Conservation (phyloP, 2,888 invertebrate species). For the Myopa tessellatipennis region DNA sequence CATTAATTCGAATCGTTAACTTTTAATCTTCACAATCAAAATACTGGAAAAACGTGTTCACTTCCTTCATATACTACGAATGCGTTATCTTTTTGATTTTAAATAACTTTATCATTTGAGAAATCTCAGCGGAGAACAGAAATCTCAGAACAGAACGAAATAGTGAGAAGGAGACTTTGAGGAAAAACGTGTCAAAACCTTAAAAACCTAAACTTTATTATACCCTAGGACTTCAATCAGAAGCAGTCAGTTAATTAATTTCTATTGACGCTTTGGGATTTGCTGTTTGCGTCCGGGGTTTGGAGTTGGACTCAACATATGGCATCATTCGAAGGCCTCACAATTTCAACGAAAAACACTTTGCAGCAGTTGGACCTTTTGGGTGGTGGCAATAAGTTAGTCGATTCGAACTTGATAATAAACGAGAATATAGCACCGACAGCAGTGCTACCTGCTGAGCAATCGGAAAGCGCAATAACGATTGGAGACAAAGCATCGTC, state of each 20-base stretch:
- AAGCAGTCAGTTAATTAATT: neutral
- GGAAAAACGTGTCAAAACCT: neutral
- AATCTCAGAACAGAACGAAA: neutral
- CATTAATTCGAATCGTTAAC: slow-evolving; percentile 17
- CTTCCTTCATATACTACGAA: slow-evolving; percentile 20
- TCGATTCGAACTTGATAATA: slow-evolving; percentile 28
- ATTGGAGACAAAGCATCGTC: neutral
- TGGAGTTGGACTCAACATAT: slow-evolving; percentile 50
- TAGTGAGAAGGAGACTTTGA: neutral
- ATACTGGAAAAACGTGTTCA: slow-evolving; percentile 5
- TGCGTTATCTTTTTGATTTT: neutral
- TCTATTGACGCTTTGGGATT: neutral
- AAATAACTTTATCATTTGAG: neutral
- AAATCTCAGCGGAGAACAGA: neutral
- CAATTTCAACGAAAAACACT: slow-evolving; percentile 29
- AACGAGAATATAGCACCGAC: slow-evolving; percentile 36
- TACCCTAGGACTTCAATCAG: neutral
- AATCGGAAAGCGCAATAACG: slow-evolving; percentile 48
- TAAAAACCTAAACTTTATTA: no score
- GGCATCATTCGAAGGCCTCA: slow-evolving; percentile 54
- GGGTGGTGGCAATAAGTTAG: slow-evolving; percentile 13
- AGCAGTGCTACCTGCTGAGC: slow-evolving; percentile 51
- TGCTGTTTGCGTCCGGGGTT: neutral
- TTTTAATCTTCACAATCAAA: slow-evolving; percentile 11
- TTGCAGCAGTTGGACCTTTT: slow-evolving; percentile 43